Percentiles rank a stretch among this genome's conserved stretches.
phyloP scores from a whole-genome alignment of 2,797 vertebrate genomes.

The Lithobates sylvaticus region DNA sequence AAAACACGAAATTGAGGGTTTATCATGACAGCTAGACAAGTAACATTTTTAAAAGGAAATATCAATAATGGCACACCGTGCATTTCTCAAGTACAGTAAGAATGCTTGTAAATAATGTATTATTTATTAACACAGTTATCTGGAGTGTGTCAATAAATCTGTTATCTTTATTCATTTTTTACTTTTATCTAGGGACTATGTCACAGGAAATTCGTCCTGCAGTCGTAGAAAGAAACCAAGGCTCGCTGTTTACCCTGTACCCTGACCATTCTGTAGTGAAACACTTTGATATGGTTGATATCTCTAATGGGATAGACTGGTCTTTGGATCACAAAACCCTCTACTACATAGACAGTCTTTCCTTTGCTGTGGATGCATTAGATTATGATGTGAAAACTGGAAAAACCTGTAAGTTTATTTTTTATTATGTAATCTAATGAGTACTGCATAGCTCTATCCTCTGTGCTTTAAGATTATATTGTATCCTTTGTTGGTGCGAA shows the following conservation, averaged over 20 bases:
- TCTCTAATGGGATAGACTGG: constrained; percentile 96
- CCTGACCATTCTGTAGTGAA: constrained; percentile 82
- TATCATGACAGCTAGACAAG: too few species aligned
- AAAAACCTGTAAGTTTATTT: constrained; percentile 77
- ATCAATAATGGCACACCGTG: too few species aligned
- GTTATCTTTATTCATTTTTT: background rate
- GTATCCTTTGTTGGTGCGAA: too few species aligned
- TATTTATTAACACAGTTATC: too few species aligned
- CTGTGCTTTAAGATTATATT: too few species aligned
- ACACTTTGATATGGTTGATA: constrained; percentile 87
- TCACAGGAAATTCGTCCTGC: constrained; percentile 78
- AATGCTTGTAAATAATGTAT: too few species aligned
- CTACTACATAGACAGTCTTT: constrained; percentile 93
- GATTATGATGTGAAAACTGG: constrained; percentile 87
- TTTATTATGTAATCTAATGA: background rate
- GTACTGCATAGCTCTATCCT: too few species aligned
- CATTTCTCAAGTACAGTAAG: too few species aligned
- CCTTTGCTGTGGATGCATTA: constrained; percentile 87
- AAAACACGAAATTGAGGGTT: too few species aligned
- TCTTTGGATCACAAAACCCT: constrained; percentile 87
- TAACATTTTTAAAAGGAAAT: too few species aligned
- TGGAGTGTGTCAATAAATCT: too few species aligned
- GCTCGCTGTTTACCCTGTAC: constrained; percentile 83
- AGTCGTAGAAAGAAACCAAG: constrained; percentile 80
- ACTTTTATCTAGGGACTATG: constrained; percentile 86